These are phyloP conservation scores for Acrobeloides nanus DNA, from an alignment of 2,888 invertebrate genomes.

Conservation along the genomic window DNA sequence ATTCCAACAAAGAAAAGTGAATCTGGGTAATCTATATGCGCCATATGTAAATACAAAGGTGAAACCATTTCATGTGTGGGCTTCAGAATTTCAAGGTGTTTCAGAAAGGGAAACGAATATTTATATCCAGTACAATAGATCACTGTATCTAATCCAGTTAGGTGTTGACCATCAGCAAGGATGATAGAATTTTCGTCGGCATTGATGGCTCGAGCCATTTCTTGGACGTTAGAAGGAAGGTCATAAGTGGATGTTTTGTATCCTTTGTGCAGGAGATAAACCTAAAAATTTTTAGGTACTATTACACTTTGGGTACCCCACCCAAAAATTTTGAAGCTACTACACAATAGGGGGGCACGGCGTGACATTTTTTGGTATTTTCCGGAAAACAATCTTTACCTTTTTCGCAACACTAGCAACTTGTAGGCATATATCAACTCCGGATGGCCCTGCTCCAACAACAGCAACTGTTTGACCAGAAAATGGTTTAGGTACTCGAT, in stretches of 20 bases:
- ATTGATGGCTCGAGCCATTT: constrained; percentile 45
- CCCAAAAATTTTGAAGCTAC: no score
- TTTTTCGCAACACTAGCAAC: constrained; percentile 52
- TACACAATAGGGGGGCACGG: no score
- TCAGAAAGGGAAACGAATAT: constrained; percentile 21
- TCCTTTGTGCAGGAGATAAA: no score
- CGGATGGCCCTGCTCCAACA: constrained; percentile 80
- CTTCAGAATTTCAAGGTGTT: no score
- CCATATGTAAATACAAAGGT: constrained; percentile 63
- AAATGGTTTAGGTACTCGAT: constrained; percentile 68
- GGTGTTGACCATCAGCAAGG: constrained; percentile 21
- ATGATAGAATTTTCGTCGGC: constrained; percentile 35
- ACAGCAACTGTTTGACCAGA: constrained; percentile 66
- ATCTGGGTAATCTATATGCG: constrained; percentile 72
- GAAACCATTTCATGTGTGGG: constrained; percentile 50
- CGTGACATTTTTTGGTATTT: no score
- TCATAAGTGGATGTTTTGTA: no score
- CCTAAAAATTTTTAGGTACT: no score
- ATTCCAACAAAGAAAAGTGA: constrained; percentile 67
- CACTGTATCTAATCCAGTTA: constrained; percentile 44
- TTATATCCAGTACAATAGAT: constrained; percentile 56
- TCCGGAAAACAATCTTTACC: no score
- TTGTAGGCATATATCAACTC: constrained; percentile 68
- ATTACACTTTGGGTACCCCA: no score
- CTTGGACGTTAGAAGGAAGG: no score